These are phyloP conservation scores for Sinonovacula constricta DNA, from an alignment of 1,140 invertebrate genomes.

Conservation along the genomic window DNA sequence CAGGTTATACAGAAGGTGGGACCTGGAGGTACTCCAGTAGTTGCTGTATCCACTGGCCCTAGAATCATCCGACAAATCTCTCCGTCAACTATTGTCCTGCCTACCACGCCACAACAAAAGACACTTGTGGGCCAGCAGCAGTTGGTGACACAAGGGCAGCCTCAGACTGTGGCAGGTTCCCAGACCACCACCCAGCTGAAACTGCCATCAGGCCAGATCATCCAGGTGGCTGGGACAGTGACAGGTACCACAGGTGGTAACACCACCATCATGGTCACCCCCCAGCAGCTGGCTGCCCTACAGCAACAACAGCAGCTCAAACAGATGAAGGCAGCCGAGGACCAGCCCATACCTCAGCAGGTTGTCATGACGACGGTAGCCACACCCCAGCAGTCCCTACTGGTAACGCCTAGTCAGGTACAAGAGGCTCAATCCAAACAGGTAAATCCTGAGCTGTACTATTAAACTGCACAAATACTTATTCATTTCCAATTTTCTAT, in stretches of 20 bases:
- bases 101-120: not conserved
- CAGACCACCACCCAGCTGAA: constrained; percentile 5
- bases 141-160: constrained; percentile 54
- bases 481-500: too few relatives aligned
- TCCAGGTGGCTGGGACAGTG: constrained; percentile 21
- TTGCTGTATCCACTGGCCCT: constrained; percentile 23
- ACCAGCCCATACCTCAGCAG: too few relatives aligned
- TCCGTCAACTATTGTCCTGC: constrained; percentile 35
- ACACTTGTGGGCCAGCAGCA: constrained; percentile 59
- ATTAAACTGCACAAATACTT: too few relatives aligned
- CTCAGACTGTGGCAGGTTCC: constrained; percentile 12
- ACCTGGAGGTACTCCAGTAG: constrained; percentile 8
- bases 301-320: constrained; percentile 39
- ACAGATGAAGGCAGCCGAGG: constrained; percentile 26
- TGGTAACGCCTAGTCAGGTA: too few relatives aligned
- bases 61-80: constrained; percentile 36
- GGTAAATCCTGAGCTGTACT: too few relatives aligned
- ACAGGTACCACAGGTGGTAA: constrained; percentile 5
- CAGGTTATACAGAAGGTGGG: constrained; percentile 38
- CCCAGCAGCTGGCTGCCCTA: constrained; percentile 34
- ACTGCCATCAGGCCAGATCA: constrained; percentile 12
- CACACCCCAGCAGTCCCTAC: too few relatives aligned
- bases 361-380: too few relatives aligned
- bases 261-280: constrained; percentile 38
- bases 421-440: too few relatives aligned